Evolutionary conservation across 2,888 invertebrate species (phyloP).

Genomic region (Hofmannophila pseudospretella): DNA sequence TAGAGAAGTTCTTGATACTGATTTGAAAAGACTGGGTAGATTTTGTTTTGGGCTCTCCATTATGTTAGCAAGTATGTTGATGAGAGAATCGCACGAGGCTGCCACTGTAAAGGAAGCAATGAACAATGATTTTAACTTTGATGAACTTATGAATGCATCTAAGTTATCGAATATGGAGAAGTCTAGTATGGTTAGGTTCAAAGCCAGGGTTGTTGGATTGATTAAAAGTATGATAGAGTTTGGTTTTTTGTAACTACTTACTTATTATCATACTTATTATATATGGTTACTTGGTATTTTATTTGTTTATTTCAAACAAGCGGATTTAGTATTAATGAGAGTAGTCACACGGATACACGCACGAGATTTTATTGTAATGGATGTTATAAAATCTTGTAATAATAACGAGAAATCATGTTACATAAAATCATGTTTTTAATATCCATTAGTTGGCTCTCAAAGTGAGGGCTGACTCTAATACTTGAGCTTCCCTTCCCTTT

Average conservation of each 20-base stretch:
- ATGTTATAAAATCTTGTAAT: no score
- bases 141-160: neutral
- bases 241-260: slow-evolving; percentile 17
- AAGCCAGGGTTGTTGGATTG: slow-evolving; percentile 21
- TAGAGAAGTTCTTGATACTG: slow-evolving; percentile 1
- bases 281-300: no score
- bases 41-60: slow-evolving; percentile 2
- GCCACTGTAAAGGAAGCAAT: slow-evolving; percentile 10
- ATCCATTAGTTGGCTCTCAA: no score
- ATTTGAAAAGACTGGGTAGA: slow-evolving; percentile 12
- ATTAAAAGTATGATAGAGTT: slow-evolving; percentile 25
- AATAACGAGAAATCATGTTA: no score
- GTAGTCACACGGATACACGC: no score
- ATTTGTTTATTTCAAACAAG: no score
- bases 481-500: no score
- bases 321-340: no score
- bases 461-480: no score
- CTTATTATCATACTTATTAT: no score
- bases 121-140: neutral
- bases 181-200: slow-evolving; percentile 14
- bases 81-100: slow-evolving; percentile 20
- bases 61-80: slow-evolving; percentile 1
- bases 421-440: no score
- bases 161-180: neutral
- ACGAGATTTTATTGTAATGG: no score